Evolutionary conservation across 1,140 invertebrate genomes (phyloP), one percentile per base, ranked within the genome.

Genomic region (Yoshiicerus persimilis): DNA sequence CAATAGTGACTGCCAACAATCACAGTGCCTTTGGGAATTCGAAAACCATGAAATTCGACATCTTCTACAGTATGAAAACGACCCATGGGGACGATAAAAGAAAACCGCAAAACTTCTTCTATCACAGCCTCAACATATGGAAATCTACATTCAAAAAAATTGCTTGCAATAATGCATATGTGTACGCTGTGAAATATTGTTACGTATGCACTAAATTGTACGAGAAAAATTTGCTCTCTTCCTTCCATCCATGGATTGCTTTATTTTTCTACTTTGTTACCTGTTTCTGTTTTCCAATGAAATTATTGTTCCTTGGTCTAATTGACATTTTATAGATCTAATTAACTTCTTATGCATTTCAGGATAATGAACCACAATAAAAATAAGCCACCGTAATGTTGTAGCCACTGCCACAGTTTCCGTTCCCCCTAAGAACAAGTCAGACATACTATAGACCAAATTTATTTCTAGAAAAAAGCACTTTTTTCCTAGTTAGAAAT

Each of bases 41-140:
- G 92, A 90, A 96, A 95, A 75, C 96, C 96, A 87, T 94, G 93
- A 6, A 97, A 92, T 0, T 92, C 93, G 0, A 96, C 96, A 87
- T 96, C 94, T 90, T 93, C 94, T 0, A 96, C 89, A 5, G 96
- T 96, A 92, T 97, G 96, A 0, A 96, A 96, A 38, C 96, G 94
- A 23, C 95, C 95, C 91, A 97, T 95, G 0, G 95, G 95, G 90
- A 95, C 93, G 4, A 95, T 95, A 94, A 95, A 95, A 90, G 96
- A 96, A 92, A 96, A 95, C 38, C 96, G 93, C 0, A 96, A 91
- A 0, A 95, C 94, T 92, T 97, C 96, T 90, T 96, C 92, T 0
- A 96, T 94, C 34, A 96, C 93, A 0, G 96, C 96, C 92, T 96
- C 96, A 75, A 95, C 94, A 91, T 96, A 97, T 1, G 96, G 41